phyloP scores from a whole-genome alignment of 2,888 invertebrate genomes.

The Pristionchus entomophagus region DNA sequence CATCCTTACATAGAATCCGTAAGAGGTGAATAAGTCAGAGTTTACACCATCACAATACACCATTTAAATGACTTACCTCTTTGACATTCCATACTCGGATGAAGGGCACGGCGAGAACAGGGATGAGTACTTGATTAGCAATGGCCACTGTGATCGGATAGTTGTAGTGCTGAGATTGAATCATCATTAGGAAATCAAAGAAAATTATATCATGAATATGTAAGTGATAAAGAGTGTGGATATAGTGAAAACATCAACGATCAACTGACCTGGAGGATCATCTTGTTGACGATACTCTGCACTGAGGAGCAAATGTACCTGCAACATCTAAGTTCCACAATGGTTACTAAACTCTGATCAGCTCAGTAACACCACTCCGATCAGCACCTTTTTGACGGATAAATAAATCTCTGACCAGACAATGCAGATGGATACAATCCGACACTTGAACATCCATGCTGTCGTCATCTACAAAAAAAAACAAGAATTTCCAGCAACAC shows the following conservation, averaged over 20 bases:
- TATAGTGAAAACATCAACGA: not conserved
- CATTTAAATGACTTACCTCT: no score
- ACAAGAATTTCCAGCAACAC: no score
- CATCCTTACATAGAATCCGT: no score
- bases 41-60: no score
- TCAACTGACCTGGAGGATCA: conserved; percentile 61
- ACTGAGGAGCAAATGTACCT: conserved; percentile 51
- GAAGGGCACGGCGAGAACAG: conserved; percentile 62
- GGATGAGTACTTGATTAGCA: conserved; percentile 65
- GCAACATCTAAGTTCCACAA: not conserved
- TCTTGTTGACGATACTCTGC: conserved; percentile 64
- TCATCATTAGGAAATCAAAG: not conserved
- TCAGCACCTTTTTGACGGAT: no score
- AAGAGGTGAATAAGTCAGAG: no score
- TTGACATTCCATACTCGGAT: conserved; percentile 54
- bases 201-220: not conserved
- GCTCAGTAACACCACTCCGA: no score
- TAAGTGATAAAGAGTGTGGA: no score
- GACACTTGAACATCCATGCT: conserved; percentile 53
- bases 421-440: conserved; percentile 61
- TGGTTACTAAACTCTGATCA: not conserved
- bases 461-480: conserved; percentile 44
- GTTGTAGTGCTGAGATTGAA: conserved; percentile 61
- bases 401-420: conserved; percentile 54
- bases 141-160: conserved; percentile 69